Evolutionary conservation across 2,113 vertebrate species (phyloP).

Genomic region (Vulpes vulpes): DNA sequence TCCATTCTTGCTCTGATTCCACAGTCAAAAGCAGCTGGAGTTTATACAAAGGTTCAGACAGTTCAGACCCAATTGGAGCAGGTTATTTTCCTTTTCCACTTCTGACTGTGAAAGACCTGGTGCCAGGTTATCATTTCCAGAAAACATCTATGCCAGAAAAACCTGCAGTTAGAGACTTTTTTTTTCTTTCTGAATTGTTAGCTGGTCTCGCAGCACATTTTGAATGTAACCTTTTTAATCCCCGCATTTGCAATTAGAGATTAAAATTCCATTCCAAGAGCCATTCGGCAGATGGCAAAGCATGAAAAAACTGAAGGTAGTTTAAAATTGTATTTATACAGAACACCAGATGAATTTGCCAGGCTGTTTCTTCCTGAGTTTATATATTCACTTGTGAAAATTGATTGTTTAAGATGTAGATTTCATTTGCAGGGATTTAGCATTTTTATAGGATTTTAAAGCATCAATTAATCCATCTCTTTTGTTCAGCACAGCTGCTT

Average conservation of each 20-base stretch:
- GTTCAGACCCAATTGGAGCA: constrained; percentile 28
- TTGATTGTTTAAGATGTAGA: constrained; percentile 81
- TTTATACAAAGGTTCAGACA: constrained; percentile 47
- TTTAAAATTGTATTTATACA: constrained; percentile 86
- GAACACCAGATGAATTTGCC: constrained; percentile 87
- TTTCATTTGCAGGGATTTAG: constrained; percentile 76
- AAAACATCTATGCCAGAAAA: constrained; percentile 84
- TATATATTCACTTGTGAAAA: constrained; percentile 76
- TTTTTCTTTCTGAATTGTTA: constrained; percentile 76
- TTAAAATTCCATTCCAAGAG: constrained; percentile 86
- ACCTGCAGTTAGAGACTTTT: constrained; percentile 63
- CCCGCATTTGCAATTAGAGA: constrained; percentile 86
- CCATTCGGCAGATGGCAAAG: constrained; percentile 86
- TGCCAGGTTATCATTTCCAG: constrained; percentile 77
- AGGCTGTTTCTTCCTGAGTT: constrained; percentile 77
- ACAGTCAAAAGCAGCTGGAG: constrained; percentile 47
- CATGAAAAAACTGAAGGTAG: constrained; percentile 82
- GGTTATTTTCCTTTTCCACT: constrained; percentile 67
- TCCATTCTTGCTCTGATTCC: not conserved
- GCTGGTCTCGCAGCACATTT: constrained; percentile 80
- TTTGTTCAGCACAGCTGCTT: constrained; percentile 67
- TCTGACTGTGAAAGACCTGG: constrained; percentile 61
- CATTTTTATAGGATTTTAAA: constrained; percentile 81
- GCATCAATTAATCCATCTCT: constrained; percentile 78
- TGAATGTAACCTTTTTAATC: constrained; percentile 86